A percentile compares a stretch with the other conserved stretches of the same genome.
Conservation (phyloP, 2,888 invertebrate genomes). For the Dasypolia templi region DNA sequence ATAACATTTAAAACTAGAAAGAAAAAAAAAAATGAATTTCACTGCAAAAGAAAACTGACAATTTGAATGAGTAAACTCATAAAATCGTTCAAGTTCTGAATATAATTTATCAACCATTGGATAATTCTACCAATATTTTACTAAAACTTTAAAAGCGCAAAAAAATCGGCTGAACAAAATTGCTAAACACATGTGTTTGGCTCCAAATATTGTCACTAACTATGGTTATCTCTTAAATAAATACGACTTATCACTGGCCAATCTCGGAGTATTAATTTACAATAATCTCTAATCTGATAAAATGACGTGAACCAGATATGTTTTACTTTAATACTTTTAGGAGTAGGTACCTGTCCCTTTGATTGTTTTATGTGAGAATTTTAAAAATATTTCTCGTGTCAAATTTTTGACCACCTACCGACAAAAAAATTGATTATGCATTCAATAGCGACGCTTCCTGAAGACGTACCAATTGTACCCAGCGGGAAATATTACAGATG, state of each 20-base stretch:
- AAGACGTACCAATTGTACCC: no score
- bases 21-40: not conserved
- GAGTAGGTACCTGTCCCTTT: no score
- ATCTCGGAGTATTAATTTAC: conserved; percentile 28
- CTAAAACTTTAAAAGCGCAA: not conserved
- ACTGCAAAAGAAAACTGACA: not conserved
- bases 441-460: no score
- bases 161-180: not conserved
- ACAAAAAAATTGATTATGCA: no score
- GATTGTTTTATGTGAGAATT: not conserved
- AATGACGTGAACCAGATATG: conserved; percentile 13
- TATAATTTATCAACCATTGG: not conserved
- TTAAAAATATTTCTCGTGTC: no score
- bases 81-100: no score
- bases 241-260: conserved; percentile 42
- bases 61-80: not conserved
- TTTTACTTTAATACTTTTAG: no score
- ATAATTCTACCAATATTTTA: not conserved
- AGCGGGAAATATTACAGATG: no score
- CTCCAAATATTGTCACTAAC: conserved; percentile 7
- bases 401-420: no score
- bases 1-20: no score
- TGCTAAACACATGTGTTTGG: conserved; percentile 1
- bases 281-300: conserved; percentile 26
- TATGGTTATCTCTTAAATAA: conserved; percentile 49